Base-by-base conservation (phyloP, 2,113 vertebrate species). In the Odontophorus gujanensis region DNA sequence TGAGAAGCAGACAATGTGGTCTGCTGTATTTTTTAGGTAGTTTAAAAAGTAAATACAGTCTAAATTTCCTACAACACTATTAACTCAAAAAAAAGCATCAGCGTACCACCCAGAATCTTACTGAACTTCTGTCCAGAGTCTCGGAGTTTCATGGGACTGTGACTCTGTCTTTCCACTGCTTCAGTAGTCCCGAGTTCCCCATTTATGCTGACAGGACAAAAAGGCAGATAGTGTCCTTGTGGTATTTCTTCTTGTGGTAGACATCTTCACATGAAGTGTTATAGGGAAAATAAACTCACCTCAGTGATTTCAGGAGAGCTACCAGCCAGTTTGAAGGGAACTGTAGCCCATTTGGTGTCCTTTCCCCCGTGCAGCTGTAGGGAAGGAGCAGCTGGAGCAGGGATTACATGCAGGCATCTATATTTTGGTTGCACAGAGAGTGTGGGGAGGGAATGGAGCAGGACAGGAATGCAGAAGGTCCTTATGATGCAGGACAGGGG, bases 251-350 rank as follows among this genome's bases (percentile, higher is more conserved):
- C 42, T 32, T 6, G 26, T 6, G 28, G 13, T 24, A 42, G 50
- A 68, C 26, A 74, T 11, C 16, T 85, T 57, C 51, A 19, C 11
- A 11, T 11, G 16, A 62, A 19, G 26, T n/a, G 40, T 28, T 22
- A 50, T 0, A 1, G 22, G 20, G 45, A 58, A 36, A 58, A 5
- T 0, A 1, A 51, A 11, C 8, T 40, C 16, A 32, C 2, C 9
- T 65, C 61, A 50, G 40, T 40, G 7, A 58, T 16, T 16, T 67
- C 20, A 36, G 51, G 34, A 85, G 12, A 77, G 40, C 18, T 26
- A n/a, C 34, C 20, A 48, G 18, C 19, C 15, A 38, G 22, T 18
- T 25, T 22, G 26, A 72, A 71, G 13, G 58, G 55, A 59, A 25
- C 8, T 7, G 2, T 72, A 61, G 34, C 10, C 7, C 21, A n/a